phyloP scores from a whole-genome alignment of 2,888 invertebrate species.

The Synanthedon tipuliformis region DNA sequence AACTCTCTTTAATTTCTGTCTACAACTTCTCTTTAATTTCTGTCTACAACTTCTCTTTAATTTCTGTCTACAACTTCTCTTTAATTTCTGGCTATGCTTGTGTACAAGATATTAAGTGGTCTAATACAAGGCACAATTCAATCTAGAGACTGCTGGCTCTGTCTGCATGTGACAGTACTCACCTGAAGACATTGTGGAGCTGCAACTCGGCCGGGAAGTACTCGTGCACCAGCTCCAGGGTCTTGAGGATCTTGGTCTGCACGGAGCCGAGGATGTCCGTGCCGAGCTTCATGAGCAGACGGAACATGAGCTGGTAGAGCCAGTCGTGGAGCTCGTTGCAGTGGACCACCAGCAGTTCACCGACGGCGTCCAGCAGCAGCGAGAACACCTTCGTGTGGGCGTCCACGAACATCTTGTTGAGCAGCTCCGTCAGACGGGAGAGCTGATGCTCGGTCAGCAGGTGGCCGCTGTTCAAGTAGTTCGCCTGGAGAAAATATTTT shows the following conservation, averaged over 20 bases:
- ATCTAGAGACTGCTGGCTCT: too few relatives aligned
- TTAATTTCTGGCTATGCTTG: too few relatives aligned
- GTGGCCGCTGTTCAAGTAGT: conserved; percentile 77
- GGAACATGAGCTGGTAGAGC: conserved; percentile 90
- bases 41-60: too few relatives aligned
- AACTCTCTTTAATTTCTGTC: too few relatives aligned
- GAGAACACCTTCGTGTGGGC: conserved; percentile 97
- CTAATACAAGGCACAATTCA: too few relatives aligned
- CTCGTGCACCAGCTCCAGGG: conserved; percentile 80
- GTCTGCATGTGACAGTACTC: too few relatives aligned
- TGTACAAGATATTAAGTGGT: too few relatives aligned
- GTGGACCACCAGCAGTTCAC: conserved; percentile 88
- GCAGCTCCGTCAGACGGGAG: conserved; percentile 89
- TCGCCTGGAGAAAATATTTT: conserved; percentile 56
- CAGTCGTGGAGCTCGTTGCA: conserved; percentile 91
- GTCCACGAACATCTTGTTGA: conserved; percentile 97
- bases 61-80: too few relatives aligned
- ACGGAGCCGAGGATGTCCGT: conserved; percentile 92
- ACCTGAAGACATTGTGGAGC: conserved; percentile 77
- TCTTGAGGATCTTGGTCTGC: conserved; percentile 89
- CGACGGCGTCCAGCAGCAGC: conserved; percentile 91
- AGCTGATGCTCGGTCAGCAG: conserved; percentile 77
- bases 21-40: too few relatives aligned
- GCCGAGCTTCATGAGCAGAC: conserved; percentile 88
- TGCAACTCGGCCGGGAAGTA: conserved; percentile 77